Conservation (phyloP, 1,140 invertebrate species). For the Trissolcus basalis region DNA sequence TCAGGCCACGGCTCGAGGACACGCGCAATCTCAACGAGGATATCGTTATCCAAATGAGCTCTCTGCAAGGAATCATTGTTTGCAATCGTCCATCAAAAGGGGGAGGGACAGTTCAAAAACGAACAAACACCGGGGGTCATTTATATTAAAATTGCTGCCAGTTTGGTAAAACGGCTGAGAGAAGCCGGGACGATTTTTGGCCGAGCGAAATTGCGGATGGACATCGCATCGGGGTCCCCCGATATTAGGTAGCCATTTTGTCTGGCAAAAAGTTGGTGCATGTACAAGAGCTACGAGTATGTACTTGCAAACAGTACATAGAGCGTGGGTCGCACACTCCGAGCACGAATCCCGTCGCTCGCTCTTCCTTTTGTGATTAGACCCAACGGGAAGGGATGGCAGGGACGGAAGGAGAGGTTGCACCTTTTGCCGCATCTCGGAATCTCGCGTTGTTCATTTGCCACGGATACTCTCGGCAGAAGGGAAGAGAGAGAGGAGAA, state of each 20-base stretch:
- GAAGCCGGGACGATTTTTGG: too few species aligned
- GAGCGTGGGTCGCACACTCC: constrained; percentile 15
- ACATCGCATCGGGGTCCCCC: too few species aligned
- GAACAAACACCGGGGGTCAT: too few species aligned
- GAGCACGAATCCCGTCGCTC: too few species aligned
- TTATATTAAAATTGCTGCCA: too few species aligned
- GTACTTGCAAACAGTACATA: constrained; percentile 32
- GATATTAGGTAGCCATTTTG: constrained; percentile 51
- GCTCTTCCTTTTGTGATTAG: constrained; percentile 55
- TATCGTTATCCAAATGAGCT: background rate
- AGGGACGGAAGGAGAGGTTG: constrained; percentile 63
- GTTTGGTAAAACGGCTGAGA: too few species aligned
- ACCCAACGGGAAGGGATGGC: constrained; percentile 35
- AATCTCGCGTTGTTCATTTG: constrained; percentile 70
- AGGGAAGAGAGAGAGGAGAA: constrained; percentile 33
- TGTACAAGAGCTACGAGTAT: too few species aligned
- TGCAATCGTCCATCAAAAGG: too few species aligned
- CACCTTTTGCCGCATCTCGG: constrained; percentile 72
- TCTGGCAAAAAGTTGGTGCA: constrained; percentile 40
- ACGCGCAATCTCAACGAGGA: background rate
- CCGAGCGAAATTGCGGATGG: too few species aligned
- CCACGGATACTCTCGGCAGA: constrained; percentile 50
- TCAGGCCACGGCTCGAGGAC: too few species aligned
- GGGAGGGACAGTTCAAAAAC: too few species aligned
- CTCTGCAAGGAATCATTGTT: too few species aligned